Evolutionary conservation across 2,888 invertebrate genomes (phyloP), one percentile per base, ranked within the genome.

Genomic region (Dexiosoma caninum): DNA sequence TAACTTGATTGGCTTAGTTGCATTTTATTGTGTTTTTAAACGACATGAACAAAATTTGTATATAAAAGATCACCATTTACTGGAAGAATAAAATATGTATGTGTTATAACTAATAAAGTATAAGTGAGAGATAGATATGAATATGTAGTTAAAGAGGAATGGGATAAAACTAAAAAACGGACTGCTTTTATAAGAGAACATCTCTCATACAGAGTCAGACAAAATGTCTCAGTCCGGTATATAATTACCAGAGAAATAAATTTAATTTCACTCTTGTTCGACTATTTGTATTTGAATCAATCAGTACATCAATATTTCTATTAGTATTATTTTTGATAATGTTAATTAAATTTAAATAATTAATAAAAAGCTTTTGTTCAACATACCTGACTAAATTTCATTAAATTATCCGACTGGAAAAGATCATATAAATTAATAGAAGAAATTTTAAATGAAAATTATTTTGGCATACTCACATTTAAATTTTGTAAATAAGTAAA

Each of bases 311-410:
- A n/a, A n/a, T n/a, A n/a, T n/a, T n/a, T n/a, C n/a, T n/a, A n/a
- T n/a, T n/a, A n/a, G n/a, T n/a, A n/a, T n/a, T n/a, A n/a, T n/a
- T n/a, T 10, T 12, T 21, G 21, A 10, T 6, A 21, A 19, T 46
- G 6, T 32, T 10, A 66, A 27, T 35, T 19, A n/a, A n/a, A n/a
- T n/a, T n/a, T n/a, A n/a, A n/a, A n/a, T n/a, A n/a, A n/a, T n/a
- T n/a, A n/a, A 14, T 27, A 19, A 35, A 42, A 0, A n/a, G 2
- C 4, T 51, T 12, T n/a, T n/a, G n/a, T 44, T 53, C 7, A 1
- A 46, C 84, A 84, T 82, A 88, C 88, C 88, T 88, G 88, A 71
- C 88, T 88, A 62, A 87, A 88, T 76, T 87, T 85, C 88, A 88
- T 88, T 66, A 88, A 85, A 71, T 88, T 88, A 9, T 84, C 87